Evolutionary conservation across 2,113 vertebrate genomes (phyloP).

Genomic region (Myrmecophaga tridactyla): DNA sequence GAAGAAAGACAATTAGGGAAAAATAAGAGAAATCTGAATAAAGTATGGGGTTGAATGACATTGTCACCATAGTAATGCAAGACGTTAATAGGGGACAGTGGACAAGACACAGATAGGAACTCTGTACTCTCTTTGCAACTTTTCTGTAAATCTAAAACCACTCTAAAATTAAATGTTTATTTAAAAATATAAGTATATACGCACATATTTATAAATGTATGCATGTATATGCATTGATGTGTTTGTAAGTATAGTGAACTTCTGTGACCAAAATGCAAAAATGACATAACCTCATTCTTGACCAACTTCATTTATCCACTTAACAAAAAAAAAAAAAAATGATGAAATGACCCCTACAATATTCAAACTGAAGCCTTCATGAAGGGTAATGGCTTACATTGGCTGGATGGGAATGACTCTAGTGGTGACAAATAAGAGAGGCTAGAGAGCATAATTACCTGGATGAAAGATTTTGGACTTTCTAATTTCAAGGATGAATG

Average conservation of each 20-base stretch:
- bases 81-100: neutral
- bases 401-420: neutral
- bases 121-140: too few relatives aligned
- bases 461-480: neutral
- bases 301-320: neutral
- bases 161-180: too few relatives aligned
- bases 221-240: too few relatives aligned
- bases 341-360: neutral
- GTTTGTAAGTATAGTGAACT: too few relatives aligned
- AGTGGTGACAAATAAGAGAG: neutral
- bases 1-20: neutral
- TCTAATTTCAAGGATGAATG: conserved; percentile 25
- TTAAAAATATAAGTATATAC: too few relatives aligned
- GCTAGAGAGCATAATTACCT: neutral
- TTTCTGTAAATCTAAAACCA: too few relatives aligned
- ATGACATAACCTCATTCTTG: neutral
- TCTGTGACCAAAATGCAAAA: neutral
- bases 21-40: too few relatives aligned
- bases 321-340: neutral
- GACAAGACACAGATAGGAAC: neutral
- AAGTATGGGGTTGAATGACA: neutral
- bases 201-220: too few relatives aligned
- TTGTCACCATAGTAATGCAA: neutral
- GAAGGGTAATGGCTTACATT: neutral
- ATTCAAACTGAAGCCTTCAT: neutral